Conservation (phyloP, 2,797 vertebrate genomes). For the Protonibea diacanthus region DNA sequence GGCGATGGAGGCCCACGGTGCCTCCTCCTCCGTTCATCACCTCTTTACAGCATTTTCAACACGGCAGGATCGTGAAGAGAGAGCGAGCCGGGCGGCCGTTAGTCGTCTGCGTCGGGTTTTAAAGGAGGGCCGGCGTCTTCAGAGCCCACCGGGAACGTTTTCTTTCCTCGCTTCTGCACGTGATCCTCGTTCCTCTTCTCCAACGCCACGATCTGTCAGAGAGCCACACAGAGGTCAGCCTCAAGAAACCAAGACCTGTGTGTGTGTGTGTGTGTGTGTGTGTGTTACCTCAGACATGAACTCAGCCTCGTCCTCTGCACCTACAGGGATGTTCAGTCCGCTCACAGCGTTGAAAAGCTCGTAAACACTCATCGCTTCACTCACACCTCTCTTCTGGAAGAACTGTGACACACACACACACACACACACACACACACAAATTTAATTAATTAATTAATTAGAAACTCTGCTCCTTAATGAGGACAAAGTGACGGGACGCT, state of each 20-base stretch:
- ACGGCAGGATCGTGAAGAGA: conserved; percentile 43
- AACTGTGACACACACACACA: conserved; percentile 82
- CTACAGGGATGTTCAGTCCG: conserved; percentile 86
- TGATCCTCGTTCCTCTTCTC: conserved; percentile 97
- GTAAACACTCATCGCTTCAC: conserved; percentile 88
- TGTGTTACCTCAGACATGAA: conserved; percentile 92
- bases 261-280: neutral
- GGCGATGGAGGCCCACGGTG: neutral
- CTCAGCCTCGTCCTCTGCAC: conserved; percentile 89
- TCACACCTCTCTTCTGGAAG: conserved; percentile 93
- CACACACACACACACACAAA: neutral
- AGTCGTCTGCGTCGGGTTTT: conserved; percentile 77
- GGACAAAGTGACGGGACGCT: no score
- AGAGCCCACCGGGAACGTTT: conserved; percentile 74
- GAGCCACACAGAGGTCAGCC: neutral
- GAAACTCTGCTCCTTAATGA: no score
- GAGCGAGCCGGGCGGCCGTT: conserved; percentile 33
- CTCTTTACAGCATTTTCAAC: conserved; percentile 28
- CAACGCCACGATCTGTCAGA: conserved; percentile 91
- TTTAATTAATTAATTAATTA: no score
- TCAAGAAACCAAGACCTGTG: neutral
- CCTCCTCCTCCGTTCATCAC: conserved; percentile 21
- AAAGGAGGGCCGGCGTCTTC: conserved; percentile 86
- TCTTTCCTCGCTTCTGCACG: conserved; percentile 91
- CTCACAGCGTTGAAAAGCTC: conserved; percentile 95